phyloP scores from a whole-genome alignment of 2,113 vertebrate species.

The Austrofundulus limnaeus region DNA sequence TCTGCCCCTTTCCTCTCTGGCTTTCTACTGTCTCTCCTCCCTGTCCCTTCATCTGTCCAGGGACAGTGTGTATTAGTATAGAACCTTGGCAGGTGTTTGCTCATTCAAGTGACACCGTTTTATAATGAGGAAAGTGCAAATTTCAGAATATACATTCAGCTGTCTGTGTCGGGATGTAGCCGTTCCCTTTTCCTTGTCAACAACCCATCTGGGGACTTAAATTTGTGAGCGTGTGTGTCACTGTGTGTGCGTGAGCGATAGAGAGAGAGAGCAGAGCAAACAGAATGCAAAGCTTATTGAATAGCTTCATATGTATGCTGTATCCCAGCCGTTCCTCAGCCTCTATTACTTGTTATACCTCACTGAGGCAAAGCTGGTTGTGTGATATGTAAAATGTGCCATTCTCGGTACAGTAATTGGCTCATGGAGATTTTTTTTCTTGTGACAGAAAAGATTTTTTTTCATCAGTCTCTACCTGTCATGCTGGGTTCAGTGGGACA shows the following conservation, averaged over 20 bases:
- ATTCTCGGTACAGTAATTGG: slow-evolving; percentile 58
- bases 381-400: slow-evolving; percentile 58
- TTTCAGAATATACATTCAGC: slow-evolving; percentile 69
- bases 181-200: slow-evolving; percentile 65
- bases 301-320: slow-evolving; percentile 60
- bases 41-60: slow-evolving; percentile 48
- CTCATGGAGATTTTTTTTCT: slow-evolving; percentile 57
- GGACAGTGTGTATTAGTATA: slow-evolving; percentile 57
- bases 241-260: slow-evolving; percentile 19
- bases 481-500: slow-evolving; percentile 67
- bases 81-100: slow-evolving; percentile 68
- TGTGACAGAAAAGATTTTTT: slow-evolving; percentile 66
- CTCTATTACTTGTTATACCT: slow-evolving; percentile 46
- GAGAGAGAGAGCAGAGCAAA: slow-evolving; percentile 19
- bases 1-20: slow-evolving; percentile 27
- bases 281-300: slow-evolving; percentile 55
- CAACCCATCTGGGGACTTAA: slow-evolving; percentile 65
- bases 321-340: slow-evolving; percentile 46
- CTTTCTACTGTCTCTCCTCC: slow-evolving; percentile 15
- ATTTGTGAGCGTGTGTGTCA: slow-evolving; percentile 15
- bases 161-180: slow-evolving; percentile 52
- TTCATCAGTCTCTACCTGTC: slow-evolving; percentile 66
- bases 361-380: slow-evolving; percentile 26
- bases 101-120: slow-evolving; percentile 73
- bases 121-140: slow-evolving; percentile 79